Percentiles rank a stretch among this genome's conserved stretches.
Evolutionary conservation across 30 jellyfish, hydroid and myxozoan genomes (phyloP).

Genomic region (Clytia hemisphaerica): DNA sequence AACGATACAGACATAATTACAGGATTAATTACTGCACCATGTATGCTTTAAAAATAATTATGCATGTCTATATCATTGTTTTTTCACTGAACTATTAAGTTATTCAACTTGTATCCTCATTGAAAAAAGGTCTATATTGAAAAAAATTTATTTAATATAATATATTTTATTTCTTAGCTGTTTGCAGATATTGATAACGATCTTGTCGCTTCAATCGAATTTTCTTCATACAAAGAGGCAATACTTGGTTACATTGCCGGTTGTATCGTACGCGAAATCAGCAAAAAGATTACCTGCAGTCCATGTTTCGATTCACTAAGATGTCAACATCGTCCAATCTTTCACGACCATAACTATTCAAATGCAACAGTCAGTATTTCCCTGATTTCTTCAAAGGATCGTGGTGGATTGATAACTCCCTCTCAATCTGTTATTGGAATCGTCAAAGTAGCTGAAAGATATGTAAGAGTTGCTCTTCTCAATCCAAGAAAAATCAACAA

Average conservation of each 20-base stretch:
- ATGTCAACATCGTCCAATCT: background rate
- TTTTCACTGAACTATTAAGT: no score
- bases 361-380: background rate
- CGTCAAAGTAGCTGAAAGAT: background rate
- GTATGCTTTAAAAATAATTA: no score
- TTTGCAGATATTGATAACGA: no score
- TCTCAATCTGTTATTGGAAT: background rate
- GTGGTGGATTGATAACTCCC: constrained; percentile 24
- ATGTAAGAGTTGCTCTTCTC: background rate
- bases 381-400: background rate
- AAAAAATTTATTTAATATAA: background rate
- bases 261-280: constrained; percentile 22
- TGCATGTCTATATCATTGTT: no score
- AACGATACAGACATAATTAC: no score
- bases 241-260: constrained; percentile 47
- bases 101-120: no score
- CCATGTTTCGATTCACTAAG: constrained; percentile 13
- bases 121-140: no score
- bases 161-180: no score
- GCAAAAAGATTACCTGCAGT: constrained; percentile 11
- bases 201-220: no score
- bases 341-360: background rate
- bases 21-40: no score
- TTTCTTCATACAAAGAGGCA: no score
- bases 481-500: constrained; percentile 3